These are phyloP conservation scores for Accipiter virgatus DNA, from an alignment of 2,113 vertebrate species.

Conservation along the genomic window DNA sequence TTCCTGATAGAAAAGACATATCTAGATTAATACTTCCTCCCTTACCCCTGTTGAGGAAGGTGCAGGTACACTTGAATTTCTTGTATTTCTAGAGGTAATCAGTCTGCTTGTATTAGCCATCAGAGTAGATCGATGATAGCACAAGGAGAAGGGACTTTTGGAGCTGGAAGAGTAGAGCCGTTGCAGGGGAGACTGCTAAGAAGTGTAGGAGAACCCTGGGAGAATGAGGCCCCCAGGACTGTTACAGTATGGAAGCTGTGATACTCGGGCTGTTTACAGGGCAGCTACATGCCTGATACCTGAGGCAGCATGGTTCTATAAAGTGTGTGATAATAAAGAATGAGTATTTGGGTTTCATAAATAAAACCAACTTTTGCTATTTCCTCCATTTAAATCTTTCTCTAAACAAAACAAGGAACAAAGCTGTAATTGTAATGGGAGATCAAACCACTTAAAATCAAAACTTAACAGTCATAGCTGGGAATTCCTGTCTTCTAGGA, in stretches of 20 bases:
- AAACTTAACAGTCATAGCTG: neutral
- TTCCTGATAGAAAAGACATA: neutral
- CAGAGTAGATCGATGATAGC: neutral
- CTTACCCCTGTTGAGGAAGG: neutral
- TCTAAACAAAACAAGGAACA: neutral
- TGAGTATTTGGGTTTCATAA: neutral
- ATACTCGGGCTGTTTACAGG: neutral
- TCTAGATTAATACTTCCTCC: neutral
- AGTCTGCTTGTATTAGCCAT: neutral
- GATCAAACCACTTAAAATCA: neutral
- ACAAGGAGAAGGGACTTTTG: neutral
- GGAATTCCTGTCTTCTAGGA: neutral
- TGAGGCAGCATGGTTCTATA: neutral
- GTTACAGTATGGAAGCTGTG: neutral
- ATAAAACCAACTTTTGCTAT: neutral
- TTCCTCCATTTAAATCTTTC: neutral
- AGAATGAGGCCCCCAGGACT: neutral
- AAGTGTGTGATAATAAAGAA: neutral
- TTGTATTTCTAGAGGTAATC: neutral
- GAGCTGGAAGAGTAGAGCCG: neutral
- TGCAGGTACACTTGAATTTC: neutral
- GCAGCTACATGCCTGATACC: neutral
- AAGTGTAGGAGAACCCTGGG: neutral
- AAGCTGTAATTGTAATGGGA: neutral
- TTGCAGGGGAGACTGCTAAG: neutral